Base-by-base conservation (phyloP, 1,140 invertebrate genomes). In the Apis cerana region DNA sequence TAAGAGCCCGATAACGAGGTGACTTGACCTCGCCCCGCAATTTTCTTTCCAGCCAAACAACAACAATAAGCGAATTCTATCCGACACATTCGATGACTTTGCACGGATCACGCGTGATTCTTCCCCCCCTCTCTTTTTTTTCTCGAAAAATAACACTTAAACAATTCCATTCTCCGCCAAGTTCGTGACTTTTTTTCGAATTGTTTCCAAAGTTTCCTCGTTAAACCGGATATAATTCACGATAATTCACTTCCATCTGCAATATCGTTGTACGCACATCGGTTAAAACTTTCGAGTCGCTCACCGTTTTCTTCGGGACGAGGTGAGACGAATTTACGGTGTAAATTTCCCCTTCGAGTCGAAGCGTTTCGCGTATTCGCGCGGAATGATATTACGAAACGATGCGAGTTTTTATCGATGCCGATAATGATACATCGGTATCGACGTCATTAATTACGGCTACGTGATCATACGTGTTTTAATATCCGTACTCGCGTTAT, bases 1-100 rank as follows among this genome's bases (percentile, higher is more conserved):
- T 85, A 90, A 90, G 86, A 89, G 87, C 80, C 72, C 75, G 83
- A 91, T 90, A 91, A 90, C 83, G 89, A 91, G 85, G 83, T 77
- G 85, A 88, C 80, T 90, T 81, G 80, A 75, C 75, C 80, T 86
- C 80, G 71, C 68, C 75, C 48, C 27, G 43, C 64, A 59, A 82
- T 82, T 48, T 65, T 68, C 74, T 81, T 82, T 52, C 11, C 64
- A n/a, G 19, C 27, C 23, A 27, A 27, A 27, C 27, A 27, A 27
- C 33, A 27, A 67, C 72, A 23, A 76, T 9, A 33, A 33, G 62
- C 1, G 23, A 50, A 56, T 75, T 17, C n/a, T 27, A 68, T 48
- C 11, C 54, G 48, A 68, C 21, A 48, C 59, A 52, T 59, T 67
- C 62, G n/a, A 52, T 52, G n/a, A 7, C 62, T 65, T 13, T 15